These are phyloP conservation scores for Tauraco hartlaubi DNA, from an alignment of 2,797 vertebrate genomes.

Conservation along the genomic window DNA sequence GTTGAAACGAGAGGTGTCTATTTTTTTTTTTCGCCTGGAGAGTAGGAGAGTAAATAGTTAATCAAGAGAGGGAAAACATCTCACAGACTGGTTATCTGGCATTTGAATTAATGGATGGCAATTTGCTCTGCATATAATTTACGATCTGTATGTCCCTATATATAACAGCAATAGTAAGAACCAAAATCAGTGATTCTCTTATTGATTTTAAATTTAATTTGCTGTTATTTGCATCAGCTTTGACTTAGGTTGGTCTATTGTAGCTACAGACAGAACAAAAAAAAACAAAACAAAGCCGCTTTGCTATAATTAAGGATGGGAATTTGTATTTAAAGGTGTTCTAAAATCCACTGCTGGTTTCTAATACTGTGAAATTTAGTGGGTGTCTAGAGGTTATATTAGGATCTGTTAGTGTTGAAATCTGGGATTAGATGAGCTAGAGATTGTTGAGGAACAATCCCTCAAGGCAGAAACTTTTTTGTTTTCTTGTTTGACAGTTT, in stretches of 20 bases:
- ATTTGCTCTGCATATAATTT: neutral
- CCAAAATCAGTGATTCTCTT: neutral
- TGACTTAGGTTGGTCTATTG: neutral
- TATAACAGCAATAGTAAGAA: neutral
- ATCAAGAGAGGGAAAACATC: fast-evolving
- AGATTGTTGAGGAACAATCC: neutral
- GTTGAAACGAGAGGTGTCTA: fast-evolving
- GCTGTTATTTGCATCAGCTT: neutral
- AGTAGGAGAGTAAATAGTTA: neutral
- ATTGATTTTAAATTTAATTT: neutral
- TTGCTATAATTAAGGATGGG: neutral
- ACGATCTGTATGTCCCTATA: neutral
- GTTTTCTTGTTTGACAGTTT: neutral
- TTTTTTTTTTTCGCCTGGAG: neutral
- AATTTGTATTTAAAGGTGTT: neutral
- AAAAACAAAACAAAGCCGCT: neutral
- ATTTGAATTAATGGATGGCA: neutral
- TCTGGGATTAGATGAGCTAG: neutral
- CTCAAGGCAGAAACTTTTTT: neutral
- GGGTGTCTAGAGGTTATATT: neutral
- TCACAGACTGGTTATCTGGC: neutral
- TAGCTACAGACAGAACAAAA: neutral
- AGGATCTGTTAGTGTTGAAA: neutral
- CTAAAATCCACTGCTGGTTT: neutral
- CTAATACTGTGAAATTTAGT: neutral